Evolutionary conservation across 1,140 invertebrate genomes (phyloP), one percentile per base, ranked within the genome.

Genomic region (Diprion similis): DNA sequence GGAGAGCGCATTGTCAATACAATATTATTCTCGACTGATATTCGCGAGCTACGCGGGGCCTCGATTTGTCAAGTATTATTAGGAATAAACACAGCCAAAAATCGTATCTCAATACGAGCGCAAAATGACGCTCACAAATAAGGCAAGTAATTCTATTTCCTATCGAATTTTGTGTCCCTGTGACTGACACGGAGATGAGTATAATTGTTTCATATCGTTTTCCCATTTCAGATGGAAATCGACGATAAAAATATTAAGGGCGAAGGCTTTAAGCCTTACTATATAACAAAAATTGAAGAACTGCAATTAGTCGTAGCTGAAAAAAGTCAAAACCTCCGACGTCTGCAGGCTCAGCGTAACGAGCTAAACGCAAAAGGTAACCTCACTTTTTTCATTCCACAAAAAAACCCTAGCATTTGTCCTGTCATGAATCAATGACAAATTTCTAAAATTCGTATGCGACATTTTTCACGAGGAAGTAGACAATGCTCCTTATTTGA

Each of bases 311-410:
- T 96, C 80, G 97, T 99, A 8, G 95, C 97, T 45, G 98, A 99
- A 79, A 99, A 99, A 85, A 96, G 95, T 80, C 98, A 99, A 89
- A 99, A 99, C 90, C 89, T 99, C 24, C 91, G 98, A 75, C 93
- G 99, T 86, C 90, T 99, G 68, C 98, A 99, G 90, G 99, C 99
- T 17, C 98, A 99, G 85, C 91, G 99, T 80, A 99, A 99, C 93
- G 98, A 99, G 89, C 92, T 99, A 0, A 99, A 99, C 90, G 97
- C 98, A 9, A 99, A 99, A 95, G 97, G 95, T 47, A 69, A 47
- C 47, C 18, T 70, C 67, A 74, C 72, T 73, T 69, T 71, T 24
- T 64, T 9, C 19, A 65, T 46, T 66, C 46, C 47, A 46, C 24
- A 37, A 1, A 37, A 37, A 15, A 64, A 64, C 59, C 59, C 59